Percentiles rank a stretch among this genome's conserved stretches.
Conservation (phyloP, 2,888 invertebrate genomes). For the Drosophila macrothrix region DNA sequence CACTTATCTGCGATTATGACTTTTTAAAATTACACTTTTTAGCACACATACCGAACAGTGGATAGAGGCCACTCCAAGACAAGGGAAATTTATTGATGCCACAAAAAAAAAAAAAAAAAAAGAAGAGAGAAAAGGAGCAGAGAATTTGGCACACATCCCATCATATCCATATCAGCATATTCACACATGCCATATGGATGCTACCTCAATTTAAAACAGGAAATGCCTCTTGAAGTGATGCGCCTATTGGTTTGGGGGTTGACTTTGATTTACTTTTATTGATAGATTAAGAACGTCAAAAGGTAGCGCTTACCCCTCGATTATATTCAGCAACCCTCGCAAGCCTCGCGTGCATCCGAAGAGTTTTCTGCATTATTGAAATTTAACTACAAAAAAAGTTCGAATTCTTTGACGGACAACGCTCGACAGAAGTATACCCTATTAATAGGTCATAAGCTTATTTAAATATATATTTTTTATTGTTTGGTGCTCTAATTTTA, state of each 20-base stretch:
- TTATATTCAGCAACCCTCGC: constrained; percentile 33
- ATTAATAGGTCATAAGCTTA: too few relatives aligned
- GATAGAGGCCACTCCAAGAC: constrained; percentile 47
- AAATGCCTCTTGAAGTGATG: constrained; percentile 79
- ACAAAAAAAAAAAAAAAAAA: neutral
- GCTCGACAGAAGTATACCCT: constrained; percentile 7
- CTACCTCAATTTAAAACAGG: constrained; percentile 84
- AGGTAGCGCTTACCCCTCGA: constrained; percentile 68
- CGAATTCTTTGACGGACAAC: neutral
- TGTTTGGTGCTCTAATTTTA: neutral
- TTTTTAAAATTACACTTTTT: constrained; percentile 82
- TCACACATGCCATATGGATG: constrained; percentile 58
- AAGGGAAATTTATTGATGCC: constrained; percentile 66
- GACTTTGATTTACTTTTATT: constrained; percentile 83
- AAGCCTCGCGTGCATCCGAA: constrained; percentile 25
- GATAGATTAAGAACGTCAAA: constrained; percentile 78
- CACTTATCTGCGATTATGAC: constrained; percentile 84
- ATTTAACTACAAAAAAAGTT: constrained; percentile 36
- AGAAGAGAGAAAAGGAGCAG: constrained; percentile 39
- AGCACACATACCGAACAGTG: constrained; percentile 59
- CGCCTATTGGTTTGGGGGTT: constrained; percentile 63
- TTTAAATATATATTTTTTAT: neutral
- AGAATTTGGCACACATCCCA: constrained; percentile 64
- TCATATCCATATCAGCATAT: constrained; percentile 55
- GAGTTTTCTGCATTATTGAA: constrained; percentile 66